Evolutionary conservation across 2,797 vertebrate species (phyloP).

Genomic region (Spheniscus humboldti): DNA sequence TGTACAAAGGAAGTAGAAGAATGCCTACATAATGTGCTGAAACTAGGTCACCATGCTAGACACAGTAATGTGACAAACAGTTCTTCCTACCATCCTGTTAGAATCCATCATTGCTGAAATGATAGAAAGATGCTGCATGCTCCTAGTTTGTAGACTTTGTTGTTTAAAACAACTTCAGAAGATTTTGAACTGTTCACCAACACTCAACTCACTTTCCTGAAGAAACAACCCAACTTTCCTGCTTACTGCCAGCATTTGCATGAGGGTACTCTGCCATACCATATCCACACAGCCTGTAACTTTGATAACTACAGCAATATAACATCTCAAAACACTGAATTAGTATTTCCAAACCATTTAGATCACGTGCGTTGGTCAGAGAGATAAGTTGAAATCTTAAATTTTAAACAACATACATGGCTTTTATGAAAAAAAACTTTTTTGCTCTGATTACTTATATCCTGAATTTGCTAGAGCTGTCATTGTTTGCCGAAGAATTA

Average conservation of each 20-base stretch:
- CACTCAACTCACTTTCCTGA: background rate
- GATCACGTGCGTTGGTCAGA: background rate
- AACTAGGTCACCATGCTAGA: background rate
- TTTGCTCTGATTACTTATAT: too few species aligned
- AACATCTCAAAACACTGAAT: background rate
- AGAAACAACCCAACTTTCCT: background rate
- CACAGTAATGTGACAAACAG: background rate
- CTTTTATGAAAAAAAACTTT: too few species aligned
- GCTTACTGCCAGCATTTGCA: background rate
- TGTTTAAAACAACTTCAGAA: background rate
- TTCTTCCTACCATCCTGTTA: background rate
- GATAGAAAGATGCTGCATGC: too few species aligned
- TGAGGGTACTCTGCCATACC: background rate
- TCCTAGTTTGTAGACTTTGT: too few species aligned
- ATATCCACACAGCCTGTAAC: background rate
- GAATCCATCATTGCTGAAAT: background rate
- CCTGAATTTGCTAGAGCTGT: too few species aligned
- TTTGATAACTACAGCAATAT: background rate
- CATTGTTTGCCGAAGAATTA: too few species aligned
- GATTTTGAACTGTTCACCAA: background rate
- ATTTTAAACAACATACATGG: background rate
- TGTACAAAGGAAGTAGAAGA: background rate
- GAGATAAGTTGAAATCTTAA: background rate
- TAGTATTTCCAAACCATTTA: background rate
- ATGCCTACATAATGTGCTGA: background rate